phyloP scores from a whole-genome alignment of 2,113 vertebrate species.

The Origma solitaria region DNA sequence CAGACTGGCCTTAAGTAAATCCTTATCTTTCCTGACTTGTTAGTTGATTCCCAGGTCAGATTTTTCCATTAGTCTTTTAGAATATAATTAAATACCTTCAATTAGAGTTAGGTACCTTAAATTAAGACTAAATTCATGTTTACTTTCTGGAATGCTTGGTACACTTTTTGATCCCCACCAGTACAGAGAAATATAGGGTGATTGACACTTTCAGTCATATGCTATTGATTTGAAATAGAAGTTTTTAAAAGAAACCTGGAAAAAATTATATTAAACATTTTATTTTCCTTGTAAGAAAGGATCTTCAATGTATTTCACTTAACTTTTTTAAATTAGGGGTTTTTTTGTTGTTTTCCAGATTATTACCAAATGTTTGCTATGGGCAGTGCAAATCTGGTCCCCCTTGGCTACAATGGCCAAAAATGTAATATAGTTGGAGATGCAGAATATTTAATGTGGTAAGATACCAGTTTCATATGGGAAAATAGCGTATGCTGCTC shows the following conservation, averaged over 20 bases:
- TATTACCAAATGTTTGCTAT: not conserved
- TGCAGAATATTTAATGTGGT: not conserved
- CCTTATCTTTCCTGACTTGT: not conserved
- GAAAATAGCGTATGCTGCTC: not conserved
- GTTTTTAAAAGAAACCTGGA: not conserved
- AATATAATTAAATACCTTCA: not conserved
- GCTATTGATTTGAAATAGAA: not conserved
- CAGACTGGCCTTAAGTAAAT: not conserved
- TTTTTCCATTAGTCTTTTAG: not conserved
- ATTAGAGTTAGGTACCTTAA: not conserved
- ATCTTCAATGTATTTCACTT: not conserved
- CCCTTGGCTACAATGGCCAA: not conserved
- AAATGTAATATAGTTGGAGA: not conserved
- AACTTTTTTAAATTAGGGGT: fast-evolving
- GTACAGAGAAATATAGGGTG: not conserved
- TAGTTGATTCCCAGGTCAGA: not conserved
- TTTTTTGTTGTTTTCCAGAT: not conserved
- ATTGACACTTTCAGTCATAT: not conserved
- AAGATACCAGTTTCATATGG: not conserved
- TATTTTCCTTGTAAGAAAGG: not conserved
- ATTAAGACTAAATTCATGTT: not conserved
- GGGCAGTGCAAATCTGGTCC: not conserved
- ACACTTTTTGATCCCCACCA: not conserved
- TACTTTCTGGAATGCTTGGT: not conserved
- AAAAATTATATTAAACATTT: not conserved